A percentile compares a stretch with the other conserved stretches of the same genome.
phyloP scores from a whole-genome alignment of 1,140 invertebrate species.

The Pseudomyrmex gracilis region DNA sequence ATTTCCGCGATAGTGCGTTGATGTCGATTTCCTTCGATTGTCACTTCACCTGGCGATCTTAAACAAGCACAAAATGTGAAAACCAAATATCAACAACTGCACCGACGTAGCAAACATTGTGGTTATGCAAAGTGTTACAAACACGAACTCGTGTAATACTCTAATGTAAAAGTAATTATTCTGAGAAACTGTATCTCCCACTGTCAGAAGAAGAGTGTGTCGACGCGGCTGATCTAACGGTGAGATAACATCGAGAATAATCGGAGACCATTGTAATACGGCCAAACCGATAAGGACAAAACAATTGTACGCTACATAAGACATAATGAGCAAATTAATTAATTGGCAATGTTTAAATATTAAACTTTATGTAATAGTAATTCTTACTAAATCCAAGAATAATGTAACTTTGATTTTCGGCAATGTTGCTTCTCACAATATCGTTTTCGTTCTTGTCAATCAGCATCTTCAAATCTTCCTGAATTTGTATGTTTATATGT shows the following conservation, averaged over 20 bases:
- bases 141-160: not conserved
- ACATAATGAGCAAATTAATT: too few relatives aligned
- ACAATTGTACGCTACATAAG: too few relatives aligned
- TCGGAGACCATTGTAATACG: not conserved
- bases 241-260: constrained; percentile 1
- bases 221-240: not conserved
- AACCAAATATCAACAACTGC: not conserved
- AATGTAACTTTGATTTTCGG: too few relatives aligned
- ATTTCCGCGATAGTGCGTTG: not conserved
- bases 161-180: constrained; percentile 25
- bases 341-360: too few relatives aligned
- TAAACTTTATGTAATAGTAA: too few relatives aligned
- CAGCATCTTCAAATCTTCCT: too few relatives aligned
- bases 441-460: too few relatives aligned
- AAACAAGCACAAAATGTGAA: not conserved
- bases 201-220: not conserved
- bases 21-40: not conserved
- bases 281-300: too few relatives aligned
- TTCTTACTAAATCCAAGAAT: too few relatives aligned
- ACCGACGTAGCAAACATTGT: not conserved
- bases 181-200: constrained; percentile 60
- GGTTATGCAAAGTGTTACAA: not conserved
- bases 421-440: too few relatives aligned
- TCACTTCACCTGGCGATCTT: not conserved
- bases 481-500: too few relatives aligned